Percentiles rank a stretch among this genome's conserved stretches.
These are phyloP conservation scores for Schizopygopsis pylzovi DNA, from an alignment of 2,797 vertebrate species.

Conservation along the genomic window DNA sequence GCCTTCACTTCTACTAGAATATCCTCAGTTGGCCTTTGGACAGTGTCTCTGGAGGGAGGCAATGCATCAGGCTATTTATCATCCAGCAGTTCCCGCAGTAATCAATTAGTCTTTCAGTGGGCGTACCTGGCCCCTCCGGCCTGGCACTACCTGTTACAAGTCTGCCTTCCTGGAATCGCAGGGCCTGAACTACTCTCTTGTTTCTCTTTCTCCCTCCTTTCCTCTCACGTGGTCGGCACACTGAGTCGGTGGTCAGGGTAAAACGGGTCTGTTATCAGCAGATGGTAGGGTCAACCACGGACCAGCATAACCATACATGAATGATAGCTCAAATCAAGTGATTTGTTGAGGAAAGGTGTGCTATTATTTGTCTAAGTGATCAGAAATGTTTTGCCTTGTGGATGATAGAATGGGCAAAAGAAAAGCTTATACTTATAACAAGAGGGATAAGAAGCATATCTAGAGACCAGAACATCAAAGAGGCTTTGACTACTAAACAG, in stretches of 20 bases:
- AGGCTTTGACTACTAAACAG: background rate
- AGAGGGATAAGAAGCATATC: background rate
- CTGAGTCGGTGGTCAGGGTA: constrained; percentile 42
- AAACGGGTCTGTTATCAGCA: constrained; percentile 44
- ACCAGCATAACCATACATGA: background rate
- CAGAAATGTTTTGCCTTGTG: background rate
- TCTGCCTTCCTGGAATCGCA: constrained; percentile 54
- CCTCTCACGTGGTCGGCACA: constrained; percentile 38
- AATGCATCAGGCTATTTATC: constrained; percentile 67
- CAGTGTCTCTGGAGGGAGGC: constrained; percentile 59
- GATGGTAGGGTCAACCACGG: constrained; percentile 29
- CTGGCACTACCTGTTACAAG: constrained; percentile 68
- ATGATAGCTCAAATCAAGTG: constrained; percentile 12
- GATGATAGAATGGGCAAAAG: background rate
- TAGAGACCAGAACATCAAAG: background rate
- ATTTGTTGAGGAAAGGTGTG: constrained; percentile 5
- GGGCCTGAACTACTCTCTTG: constrained; percentile 25
- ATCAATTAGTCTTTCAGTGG: constrained; percentile 69
- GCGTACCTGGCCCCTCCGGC: constrained; percentile 63
- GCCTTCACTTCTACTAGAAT: constrained; percentile 60
- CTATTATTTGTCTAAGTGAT: background rate
- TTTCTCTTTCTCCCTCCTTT: constrained; percentile 10
- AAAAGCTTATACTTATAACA: background rate
- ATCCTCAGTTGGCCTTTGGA: constrained; percentile 62
- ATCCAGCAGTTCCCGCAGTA: constrained; percentile 67